Evolutionary conservation across 2,888 invertebrate genomes (phyloP).

Genomic region (Hemaris fuciformis): DNA sequence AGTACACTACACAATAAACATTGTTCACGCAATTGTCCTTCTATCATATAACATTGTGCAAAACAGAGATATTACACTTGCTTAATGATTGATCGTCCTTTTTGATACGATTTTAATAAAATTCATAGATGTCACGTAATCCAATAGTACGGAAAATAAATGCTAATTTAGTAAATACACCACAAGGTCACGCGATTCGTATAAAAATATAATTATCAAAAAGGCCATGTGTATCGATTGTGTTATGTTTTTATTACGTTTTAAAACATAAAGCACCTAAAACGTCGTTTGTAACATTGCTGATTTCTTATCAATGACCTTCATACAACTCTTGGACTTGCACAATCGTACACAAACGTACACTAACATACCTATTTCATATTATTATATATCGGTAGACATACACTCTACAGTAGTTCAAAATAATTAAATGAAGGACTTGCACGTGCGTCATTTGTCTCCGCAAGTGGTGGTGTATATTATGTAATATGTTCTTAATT

Average conservation of each 20-base stretch:
- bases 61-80: neutral
- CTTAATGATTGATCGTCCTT: neutral
- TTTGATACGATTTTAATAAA: too few relatives aligned
- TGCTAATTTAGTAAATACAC: conserved; percentile 17
- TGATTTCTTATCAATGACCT: conserved; percentile 77
- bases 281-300: conserved; percentile 56
- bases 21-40: neutral
- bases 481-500: neutral
- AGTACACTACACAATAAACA: neutral
- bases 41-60: neutral
- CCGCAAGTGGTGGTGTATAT: neutral
- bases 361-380: conserved; percentile 29
- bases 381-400: neutral
- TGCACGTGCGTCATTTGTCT: neutral
- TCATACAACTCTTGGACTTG: conserved; percentile 59
- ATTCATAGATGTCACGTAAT: neutral
- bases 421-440: neutral
- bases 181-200: conserved; percentile 1
- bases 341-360: conserved; percentile 52
- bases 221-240: conserved; percentile 25
- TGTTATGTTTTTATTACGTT: conserved; percentile 46
- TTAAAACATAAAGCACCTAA: conserved; percentile 47
- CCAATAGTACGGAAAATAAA: neutral
- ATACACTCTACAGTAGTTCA: neutral
- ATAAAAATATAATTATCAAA: conserved; percentile 23